Conservation (phyloP, 2,797 vertebrate genomes). For the Gambelia wislizenii region DNA sequence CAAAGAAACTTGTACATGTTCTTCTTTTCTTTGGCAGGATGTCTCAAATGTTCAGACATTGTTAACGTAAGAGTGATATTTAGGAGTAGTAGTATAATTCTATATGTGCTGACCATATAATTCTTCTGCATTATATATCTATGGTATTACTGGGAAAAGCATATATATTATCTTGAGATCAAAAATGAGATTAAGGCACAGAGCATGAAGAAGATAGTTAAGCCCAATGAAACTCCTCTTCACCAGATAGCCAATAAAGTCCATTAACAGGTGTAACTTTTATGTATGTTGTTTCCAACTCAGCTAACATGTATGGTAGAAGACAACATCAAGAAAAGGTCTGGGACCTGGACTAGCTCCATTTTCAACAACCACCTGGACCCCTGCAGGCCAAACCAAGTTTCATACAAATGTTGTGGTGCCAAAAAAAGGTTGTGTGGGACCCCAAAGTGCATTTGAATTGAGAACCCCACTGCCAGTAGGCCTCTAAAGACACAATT, state of each 20-base stretch:
- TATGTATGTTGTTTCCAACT: neutral
- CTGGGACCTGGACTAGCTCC: too few species aligned
- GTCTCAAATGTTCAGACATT: neutral
- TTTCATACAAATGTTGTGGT: too few species aligned
- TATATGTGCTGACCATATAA: neutral
- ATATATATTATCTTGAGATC: neutral
- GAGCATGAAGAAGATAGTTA: neutral
- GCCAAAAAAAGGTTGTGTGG: too few species aligned
- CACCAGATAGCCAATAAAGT: neutral
- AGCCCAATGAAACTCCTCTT: neutral
- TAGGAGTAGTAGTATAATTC: neutral
- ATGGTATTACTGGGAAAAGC: neutral
- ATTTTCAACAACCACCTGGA: too few species aligned
- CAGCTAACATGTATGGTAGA: neutral
- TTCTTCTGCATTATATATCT: slow-evolving; percentile 12
- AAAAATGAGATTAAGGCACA: neutral
- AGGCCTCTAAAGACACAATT: too few species aligned
- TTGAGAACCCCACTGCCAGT: too few species aligned
- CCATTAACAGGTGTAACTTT: slow-evolving; percentile 17
- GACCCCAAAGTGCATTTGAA: too few species aligned
- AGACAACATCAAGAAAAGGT: too few species aligned
- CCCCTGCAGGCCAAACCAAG: too few species aligned
- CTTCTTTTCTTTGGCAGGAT: too few species aligned
- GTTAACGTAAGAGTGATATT: neutral
- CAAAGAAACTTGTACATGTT: too few species aligned